Evolutionary conservation across 2,797 vertebrate genomes (phyloP).

Genomic region (Coracias cyanogaster): DNA sequence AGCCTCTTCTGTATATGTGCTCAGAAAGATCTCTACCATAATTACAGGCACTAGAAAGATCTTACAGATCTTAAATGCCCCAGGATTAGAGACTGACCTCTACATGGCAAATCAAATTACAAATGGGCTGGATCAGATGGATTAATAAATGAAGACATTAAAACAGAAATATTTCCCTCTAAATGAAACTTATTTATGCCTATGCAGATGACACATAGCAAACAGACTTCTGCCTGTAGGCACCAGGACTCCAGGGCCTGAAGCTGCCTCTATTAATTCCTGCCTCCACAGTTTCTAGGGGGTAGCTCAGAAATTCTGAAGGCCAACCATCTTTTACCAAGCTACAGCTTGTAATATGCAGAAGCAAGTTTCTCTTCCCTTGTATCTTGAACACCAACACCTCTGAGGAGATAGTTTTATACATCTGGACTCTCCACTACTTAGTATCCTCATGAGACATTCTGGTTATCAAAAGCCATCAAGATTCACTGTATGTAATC

Average conservation of each 20-base stretch:
- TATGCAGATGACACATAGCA: not conserved
- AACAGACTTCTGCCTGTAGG: not conserved
- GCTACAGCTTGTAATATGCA: not conserved
- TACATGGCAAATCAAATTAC: not conserved
- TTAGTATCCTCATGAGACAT: not conserved
- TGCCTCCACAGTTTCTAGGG: not conserved
- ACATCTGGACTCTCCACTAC: not conserved
- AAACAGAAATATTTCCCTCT: not conserved
- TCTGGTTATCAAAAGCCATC: not conserved
- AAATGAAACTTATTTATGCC: not conserved
- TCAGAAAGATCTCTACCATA: not conserved
- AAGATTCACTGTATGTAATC: not conserved
- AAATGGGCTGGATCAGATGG: not conserved
- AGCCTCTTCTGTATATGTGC: not conserved
- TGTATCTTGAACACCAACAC: not conserved
- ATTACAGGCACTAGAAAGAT: not conserved
- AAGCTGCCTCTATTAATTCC: not conserved
- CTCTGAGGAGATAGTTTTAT: not conserved
- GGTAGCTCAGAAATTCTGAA: not conserved
- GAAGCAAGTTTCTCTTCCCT: not conserved
- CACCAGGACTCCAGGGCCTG: not conserved
- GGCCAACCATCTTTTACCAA: not conserved
- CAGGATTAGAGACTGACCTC: not conserved
- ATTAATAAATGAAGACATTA: not conserved
- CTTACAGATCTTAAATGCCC: not conserved